Evolutionary conservation across 2,888 invertebrate species (phyloP).

Genomic region (Eupithecia centaureata): DNA sequence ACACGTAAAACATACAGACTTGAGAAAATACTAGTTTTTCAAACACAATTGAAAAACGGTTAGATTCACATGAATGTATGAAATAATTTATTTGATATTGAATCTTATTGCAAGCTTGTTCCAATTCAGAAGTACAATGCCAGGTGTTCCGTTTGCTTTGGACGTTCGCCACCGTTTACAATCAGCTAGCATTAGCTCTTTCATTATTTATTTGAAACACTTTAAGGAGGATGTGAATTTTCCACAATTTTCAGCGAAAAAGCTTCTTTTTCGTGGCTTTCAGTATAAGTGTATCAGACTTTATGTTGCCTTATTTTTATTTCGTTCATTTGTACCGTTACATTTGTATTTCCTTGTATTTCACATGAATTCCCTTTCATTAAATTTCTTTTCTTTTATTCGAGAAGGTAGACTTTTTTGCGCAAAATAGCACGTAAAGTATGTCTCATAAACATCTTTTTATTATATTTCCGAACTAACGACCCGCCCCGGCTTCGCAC

Average conservation of each 20-base stretch:
- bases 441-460: background rate
- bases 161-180: background rate
- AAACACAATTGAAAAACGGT: too few species aligned
- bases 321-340: background rate
- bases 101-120: background rate
- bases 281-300: background rate
- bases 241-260: background rate
- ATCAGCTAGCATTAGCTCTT: background rate
- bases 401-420: background rate
- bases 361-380: background rate
- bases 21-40: too few species aligned
- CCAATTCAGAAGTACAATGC: background rate
- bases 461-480: background rate
- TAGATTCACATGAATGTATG: too few species aligned
- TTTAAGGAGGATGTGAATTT: background rate
- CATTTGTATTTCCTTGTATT: background rate
- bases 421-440: background rate
- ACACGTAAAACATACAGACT: too few species aligned
- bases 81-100: too few species aligned
- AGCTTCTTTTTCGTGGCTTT: background rate
- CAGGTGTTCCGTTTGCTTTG: conserved; percentile 3
- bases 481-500: too few species aligned
- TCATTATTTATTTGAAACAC: background rate
- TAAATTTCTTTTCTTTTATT: background rate
- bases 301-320: background rate